These are phyloP conservation scores for Lithophane semibrunnea DNA, from an alignment of 2,888 invertebrate genomes.

Conservation along the genomic window DNA sequence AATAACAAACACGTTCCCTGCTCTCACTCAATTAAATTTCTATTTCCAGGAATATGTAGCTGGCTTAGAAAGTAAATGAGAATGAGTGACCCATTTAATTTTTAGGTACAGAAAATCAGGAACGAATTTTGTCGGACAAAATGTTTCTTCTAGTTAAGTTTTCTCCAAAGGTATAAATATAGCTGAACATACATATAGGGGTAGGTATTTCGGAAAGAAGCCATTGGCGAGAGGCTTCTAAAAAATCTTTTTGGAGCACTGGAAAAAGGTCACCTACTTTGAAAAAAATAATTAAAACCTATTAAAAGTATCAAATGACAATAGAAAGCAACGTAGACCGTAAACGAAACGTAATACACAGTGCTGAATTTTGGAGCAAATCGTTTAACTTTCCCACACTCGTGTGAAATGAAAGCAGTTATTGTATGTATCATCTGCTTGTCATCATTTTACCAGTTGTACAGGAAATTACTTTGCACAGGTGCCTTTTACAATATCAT, in stretches of 20 bases:
- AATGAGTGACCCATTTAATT: not conserved
- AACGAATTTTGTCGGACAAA: not conserved
- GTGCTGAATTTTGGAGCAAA: not conserved
- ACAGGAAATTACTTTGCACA: slow-evolving; percentile 15
- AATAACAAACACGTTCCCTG: too few species aligned
- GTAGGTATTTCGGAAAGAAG: not conserved
- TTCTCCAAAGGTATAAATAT: not conserved
- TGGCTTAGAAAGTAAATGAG: too few species aligned
- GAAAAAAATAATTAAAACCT: too few species aligned
- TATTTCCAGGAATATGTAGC: too few species aligned
- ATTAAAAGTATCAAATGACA: not conserved
- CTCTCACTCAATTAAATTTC: too few species aligned
- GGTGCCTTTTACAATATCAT: slow-evolving; percentile 10
- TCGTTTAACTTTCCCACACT: slow-evolving; percentile 16
- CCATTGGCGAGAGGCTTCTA: not conserved
- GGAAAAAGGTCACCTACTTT: too few species aligned
- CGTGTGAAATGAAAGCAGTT: slow-evolving; percentile 3
- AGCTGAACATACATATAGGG: too few species aligned
- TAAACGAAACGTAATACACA: not conserved
- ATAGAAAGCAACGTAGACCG: not conserved
- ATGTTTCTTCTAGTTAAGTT: not conserved
- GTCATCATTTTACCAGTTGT: not conserved
- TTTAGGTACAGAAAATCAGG: not conserved
- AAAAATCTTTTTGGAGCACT: not conserved
- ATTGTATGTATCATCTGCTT: slow-evolving; percentile 3